Evolutionary conservation across 1,140 invertebrate species (phyloP), one percentile per base, ranked within the genome.

Genomic region (Cydia splendana): DNA sequence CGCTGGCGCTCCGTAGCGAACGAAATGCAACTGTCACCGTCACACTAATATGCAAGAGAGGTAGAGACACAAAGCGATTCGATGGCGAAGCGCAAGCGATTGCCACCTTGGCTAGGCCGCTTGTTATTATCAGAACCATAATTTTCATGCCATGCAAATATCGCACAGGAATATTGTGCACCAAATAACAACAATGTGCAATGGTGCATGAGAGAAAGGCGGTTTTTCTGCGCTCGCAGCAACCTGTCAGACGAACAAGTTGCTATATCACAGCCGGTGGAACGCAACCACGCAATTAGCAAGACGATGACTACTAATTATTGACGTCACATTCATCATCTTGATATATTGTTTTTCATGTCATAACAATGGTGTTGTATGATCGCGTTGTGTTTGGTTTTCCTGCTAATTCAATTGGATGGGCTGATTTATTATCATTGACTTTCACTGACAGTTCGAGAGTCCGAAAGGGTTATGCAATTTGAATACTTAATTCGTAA

Each of bases 151-250:
- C 30, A 71, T 71, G 67, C 67, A 71, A 71, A 71, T 69, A 69
- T 38, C 34, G 34, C 34, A 71, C 15, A 71, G 34, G 38, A 18
- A 38, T 71, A 34, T 18, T 71, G 67, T 71, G 67, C 34, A 38
- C 67, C 65, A 69, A 71, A 71, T 71, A 71, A 71, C 67, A 71
- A 38, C 34, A 18, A 30, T 20, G 53, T 18, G 69, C 75, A 76
- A 78, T 78, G 77, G 75, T 73, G 77, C 75, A 74, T 78, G 77
- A 78, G 77, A 78, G 77, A 78, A 78, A 78, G 38, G 18, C 53
- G 65, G 75, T 62, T 34, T 51, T 74, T 78, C 65, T 30, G 51
- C 20, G 73, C 69, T 45, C 20, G 38, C 20, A 74, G 34, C 65
- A 75, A 78, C 77, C 77, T 78, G 77, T 78, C 77, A 78, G 67